These are phyloP conservation scores for Tylochromis polylepis DNA, from an alignment of 2,113 vertebrate genomes.

Conservation along the genomic window DNA sequence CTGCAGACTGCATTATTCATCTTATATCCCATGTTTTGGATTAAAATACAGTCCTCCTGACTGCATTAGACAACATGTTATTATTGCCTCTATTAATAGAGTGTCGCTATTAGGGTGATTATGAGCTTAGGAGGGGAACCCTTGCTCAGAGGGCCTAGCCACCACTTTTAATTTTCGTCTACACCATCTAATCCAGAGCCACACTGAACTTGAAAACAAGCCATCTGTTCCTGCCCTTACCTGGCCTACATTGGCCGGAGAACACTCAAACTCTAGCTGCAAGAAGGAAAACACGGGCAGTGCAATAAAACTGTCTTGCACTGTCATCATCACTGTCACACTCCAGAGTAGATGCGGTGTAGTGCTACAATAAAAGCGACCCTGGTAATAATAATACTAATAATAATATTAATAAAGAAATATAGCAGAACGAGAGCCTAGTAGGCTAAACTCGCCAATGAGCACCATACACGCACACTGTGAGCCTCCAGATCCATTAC, in stretches of 20 bases:
- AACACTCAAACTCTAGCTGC: neutral
- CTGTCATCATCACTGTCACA: constrained; percentile 38
- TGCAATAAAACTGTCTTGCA: constrained; percentile 21
- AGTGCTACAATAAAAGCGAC: neutral
- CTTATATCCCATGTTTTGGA: neutral
- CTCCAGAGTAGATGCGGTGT: neutral
- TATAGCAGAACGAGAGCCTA: neutral
- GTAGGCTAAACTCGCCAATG: neutral
- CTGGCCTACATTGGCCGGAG: constrained; percentile 53
- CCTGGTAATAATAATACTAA: accelerated
- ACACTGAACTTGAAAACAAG: constrained; percentile 50
- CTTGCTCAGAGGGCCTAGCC: constrained; percentile 31
- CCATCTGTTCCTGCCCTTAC: constrained; percentile 53
- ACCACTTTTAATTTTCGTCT: constrained; percentile 65
- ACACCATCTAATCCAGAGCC: constrained; percentile 50
- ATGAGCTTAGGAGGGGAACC: constrained; percentile 37
- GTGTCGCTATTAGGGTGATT: constrained; percentile 26
- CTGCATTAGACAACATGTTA: neutral
- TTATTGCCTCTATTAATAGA: constrained; percentile 34
- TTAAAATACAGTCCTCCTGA: neutral
- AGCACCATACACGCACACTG: neutral
- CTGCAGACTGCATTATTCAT: neutral
- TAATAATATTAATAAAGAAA: neutral
- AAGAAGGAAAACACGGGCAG: neutral
- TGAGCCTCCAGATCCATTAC: neutral